A percentile compares a stretch with the other conserved stretches of the same genome.
Evolutionary conservation across 1,140 invertebrate genomes (phyloP).

Genomic region (Papilio xuthus): DNA sequence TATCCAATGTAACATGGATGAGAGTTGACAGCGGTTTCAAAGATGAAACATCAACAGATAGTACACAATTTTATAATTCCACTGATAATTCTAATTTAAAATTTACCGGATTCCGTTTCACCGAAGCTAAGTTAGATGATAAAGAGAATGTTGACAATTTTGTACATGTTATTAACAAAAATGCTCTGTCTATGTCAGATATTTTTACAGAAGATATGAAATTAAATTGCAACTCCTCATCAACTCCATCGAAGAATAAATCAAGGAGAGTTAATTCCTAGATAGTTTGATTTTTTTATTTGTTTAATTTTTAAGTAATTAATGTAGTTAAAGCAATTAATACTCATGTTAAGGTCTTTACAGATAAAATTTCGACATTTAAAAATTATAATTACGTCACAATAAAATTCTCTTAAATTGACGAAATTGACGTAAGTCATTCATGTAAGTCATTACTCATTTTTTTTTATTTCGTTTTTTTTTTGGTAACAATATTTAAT

Average conservation of each 20-base stretch:
- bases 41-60: conserved; percentile 74
- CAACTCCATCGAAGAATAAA: conserved; percentile 77
- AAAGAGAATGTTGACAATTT: conserved; percentile 71
- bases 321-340: conserved; percentile 3
- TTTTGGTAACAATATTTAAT: no score
- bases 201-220: conserved; percentile 76
- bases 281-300: conserved; percentile 26
- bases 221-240: conserved; percentile 78
- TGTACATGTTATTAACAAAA: conserved; percentile 52
- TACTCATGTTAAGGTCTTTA: conserved; percentile 4
- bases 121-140: conserved; percentile 62
- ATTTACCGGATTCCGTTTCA: conserved; percentile 49
- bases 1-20: conserved; percentile 76
- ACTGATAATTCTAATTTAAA: conserved; percentile 52
- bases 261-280: conserved; percentile 61
- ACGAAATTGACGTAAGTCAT: no score
- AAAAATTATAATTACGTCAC: no score
- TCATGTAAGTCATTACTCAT: no score
- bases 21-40: conserved; percentile 78
- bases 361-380: no score
- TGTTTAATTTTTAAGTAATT: conserved; percentile 27
- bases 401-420: no score
- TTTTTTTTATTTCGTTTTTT: no score
- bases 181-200: conserved; percentile 75
- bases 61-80: conserved; percentile 62